A percentile compares a stretch with the other conserved stretches of the same genome.
Evolutionary conservation across 2,888 invertebrate genomes (phyloP).

Genomic region (Crioceris asparagi): DNA sequence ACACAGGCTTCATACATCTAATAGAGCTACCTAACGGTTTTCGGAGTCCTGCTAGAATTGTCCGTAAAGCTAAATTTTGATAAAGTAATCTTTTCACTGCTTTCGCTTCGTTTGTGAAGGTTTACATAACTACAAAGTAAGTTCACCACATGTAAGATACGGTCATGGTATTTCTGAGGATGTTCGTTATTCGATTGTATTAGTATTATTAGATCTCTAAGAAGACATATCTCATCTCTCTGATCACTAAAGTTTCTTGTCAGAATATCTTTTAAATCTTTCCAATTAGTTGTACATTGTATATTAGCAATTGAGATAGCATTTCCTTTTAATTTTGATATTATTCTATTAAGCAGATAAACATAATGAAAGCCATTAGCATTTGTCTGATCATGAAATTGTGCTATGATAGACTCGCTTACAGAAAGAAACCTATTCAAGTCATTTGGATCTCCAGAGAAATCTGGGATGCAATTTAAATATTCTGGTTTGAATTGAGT

Average conservation of each 20-base stretch:
- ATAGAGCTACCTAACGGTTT: constrained; percentile 7
- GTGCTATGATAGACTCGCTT: constrained; percentile 5
- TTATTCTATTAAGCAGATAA: constrained; percentile 10
- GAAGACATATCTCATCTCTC: constrained; percentile 14
- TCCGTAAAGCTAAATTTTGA: constrained; percentile 7
- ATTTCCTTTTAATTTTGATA: constrained; percentile 9
- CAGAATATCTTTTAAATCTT: constrained; percentile 5
- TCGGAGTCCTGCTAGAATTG: constrained; percentile 6
- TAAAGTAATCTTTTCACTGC: constrained; percentile 7
- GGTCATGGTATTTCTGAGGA: constrained; percentile 15
- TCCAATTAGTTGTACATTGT: constrained; percentile 7
- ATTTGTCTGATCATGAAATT: constrained; percentile 8
- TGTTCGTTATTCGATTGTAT: constrained; percentile 13
- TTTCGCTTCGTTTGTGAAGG: constrained; percentile 7
- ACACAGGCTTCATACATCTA: constrained; percentile 8
- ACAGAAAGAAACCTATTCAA: constrained; percentile 1
- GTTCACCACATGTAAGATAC: constrained; percentile 10
- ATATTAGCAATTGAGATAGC: constrained; percentile 10
- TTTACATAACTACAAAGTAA: constrained; percentile 9
- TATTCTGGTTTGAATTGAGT: constrained; percentile 9
- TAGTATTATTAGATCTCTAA: constrained; percentile 14
- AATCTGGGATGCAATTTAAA: constrained; percentile 8
- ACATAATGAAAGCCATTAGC: constrained; percentile 10
- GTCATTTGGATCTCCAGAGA: constrained; percentile 8
- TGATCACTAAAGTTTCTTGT: constrained; percentile 13